These are phyloP conservation scores for Corvus hawaiiensis DNA, from an alignment of 2,113 vertebrate genomes.

Conservation along the genomic window DNA sequence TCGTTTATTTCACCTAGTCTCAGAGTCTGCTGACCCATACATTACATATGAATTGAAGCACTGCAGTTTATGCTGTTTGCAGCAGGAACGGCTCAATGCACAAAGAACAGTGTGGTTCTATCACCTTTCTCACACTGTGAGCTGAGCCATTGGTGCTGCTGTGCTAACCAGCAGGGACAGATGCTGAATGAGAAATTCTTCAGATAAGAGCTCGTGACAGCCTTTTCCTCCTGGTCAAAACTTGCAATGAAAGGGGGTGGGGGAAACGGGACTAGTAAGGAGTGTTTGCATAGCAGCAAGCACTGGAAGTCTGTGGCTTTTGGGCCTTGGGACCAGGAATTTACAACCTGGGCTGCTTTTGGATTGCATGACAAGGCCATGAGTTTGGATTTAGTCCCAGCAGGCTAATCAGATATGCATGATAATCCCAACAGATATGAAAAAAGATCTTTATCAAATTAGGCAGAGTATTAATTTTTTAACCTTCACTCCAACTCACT, in stretches of 20 bases:
- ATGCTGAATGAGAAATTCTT: background rate
- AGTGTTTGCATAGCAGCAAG: background rate
- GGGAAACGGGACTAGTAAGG: background rate
- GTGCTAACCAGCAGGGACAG: background rate
- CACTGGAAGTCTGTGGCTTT: background rate
- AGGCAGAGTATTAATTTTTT: background rate
- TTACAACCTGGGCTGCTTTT: background rate
- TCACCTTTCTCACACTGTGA: background rate
- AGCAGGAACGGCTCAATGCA: background rate
- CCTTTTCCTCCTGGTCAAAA: background rate
- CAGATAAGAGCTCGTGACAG: background rate
- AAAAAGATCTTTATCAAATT: background rate
- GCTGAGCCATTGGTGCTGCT: background rate
- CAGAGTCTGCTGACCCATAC: background rate
- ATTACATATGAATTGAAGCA: background rate
- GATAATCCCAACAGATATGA: background rate
- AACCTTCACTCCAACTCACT: background rate
- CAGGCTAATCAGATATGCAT: background rate
- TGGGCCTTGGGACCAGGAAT: background rate
- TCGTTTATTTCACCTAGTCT: conserved; percentile 32
- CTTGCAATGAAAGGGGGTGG: background rate
- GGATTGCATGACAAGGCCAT: background rate
- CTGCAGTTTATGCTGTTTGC: background rate
- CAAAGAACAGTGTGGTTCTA: background rate
- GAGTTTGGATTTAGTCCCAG: background rate